Conservation (phyloP, 2,113 vertebrate species). For the Petrocephalus microphthalmus region DNA sequence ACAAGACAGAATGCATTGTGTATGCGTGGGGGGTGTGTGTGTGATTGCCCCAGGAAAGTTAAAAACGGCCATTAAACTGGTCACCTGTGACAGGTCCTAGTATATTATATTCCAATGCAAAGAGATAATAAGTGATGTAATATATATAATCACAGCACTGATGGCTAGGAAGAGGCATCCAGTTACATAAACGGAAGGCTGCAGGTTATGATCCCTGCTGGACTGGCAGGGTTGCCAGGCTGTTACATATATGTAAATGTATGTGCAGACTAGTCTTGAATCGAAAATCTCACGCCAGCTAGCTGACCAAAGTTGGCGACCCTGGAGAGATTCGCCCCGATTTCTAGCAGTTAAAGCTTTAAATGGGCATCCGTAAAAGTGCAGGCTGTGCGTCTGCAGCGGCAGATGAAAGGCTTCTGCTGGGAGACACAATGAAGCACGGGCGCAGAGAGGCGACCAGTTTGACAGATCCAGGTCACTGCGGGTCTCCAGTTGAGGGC, state of each 20-base stretch:
- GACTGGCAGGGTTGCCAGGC: too few relatives aligned
- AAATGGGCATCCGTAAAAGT: neutral
- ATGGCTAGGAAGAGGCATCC: neutral
- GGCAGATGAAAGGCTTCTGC: neutral
- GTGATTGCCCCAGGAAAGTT: neutral
- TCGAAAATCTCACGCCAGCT: too few relatives aligned
- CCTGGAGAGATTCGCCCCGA: neutral
- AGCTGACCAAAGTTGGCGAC: too few relatives aligned
- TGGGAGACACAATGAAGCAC: neutral
- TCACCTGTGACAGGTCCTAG: neutral
- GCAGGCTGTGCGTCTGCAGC: neutral
- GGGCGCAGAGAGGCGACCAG: neutral
- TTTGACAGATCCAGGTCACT: slow-evolving; percentile 3
- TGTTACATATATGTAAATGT: too few relatives aligned
- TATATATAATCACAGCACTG: neutral
- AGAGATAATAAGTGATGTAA: neutral
- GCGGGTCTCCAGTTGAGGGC: neutral
- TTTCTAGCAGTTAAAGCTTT: neutral
- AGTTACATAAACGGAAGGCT: neutral
- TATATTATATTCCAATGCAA: neutral
- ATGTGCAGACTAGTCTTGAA: too few relatives aligned
- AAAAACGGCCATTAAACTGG: neutral
- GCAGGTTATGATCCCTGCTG: neutral
- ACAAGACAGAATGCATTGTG: neutral
- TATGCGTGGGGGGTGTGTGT: neutral